Evolutionary conservation across 2,888 invertebrate species (phyloP).

Genomic region (Smittia sp.): DNA sequence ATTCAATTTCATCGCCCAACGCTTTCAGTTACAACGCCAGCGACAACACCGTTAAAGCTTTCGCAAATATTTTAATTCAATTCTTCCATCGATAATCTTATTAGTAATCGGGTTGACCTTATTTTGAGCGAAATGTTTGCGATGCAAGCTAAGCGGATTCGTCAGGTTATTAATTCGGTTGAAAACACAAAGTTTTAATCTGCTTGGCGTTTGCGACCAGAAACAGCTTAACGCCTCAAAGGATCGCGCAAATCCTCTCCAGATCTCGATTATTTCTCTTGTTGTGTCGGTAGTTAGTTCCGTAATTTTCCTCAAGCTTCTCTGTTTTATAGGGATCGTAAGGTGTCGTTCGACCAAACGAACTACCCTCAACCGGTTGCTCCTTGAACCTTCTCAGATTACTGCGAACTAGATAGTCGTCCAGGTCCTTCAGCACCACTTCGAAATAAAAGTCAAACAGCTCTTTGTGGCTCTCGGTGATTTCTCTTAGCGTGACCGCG

Average conservation of each 20-base stretch:
- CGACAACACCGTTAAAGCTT: background rate
- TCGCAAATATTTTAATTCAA: background rate
- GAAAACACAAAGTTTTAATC: too few species aligned
- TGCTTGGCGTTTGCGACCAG: too few species aligned
- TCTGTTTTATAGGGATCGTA: background rate
- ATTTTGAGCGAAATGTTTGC: too few species aligned
- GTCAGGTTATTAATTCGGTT: too few species aligned
- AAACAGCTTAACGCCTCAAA: background rate
- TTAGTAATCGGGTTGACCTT: too few species aligned
- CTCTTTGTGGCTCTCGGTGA: background rate
- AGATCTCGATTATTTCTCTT: constrained; percentile 17
- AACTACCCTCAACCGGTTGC: constrained; percentile 5
- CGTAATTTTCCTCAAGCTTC: background rate
- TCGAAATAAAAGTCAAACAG: background rate
- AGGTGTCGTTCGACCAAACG: background rate
- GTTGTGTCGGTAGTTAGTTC: background rate
- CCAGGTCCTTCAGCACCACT: background rate
- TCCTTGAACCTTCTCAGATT: constrained; percentile 5
- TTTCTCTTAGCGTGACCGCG: background rate
- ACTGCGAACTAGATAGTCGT: background rate
- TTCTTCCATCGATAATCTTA: too few species aligned
- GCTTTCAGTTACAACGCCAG: background rate
- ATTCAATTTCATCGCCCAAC: constrained; percentile 15
- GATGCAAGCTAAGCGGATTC: too few species aligned
- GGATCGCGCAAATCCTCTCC: background rate